Evolutionary conservation across 1,140 invertebrate species (phyloP).

Genomic region (Gonioctena quinquepunctata): DNA sequence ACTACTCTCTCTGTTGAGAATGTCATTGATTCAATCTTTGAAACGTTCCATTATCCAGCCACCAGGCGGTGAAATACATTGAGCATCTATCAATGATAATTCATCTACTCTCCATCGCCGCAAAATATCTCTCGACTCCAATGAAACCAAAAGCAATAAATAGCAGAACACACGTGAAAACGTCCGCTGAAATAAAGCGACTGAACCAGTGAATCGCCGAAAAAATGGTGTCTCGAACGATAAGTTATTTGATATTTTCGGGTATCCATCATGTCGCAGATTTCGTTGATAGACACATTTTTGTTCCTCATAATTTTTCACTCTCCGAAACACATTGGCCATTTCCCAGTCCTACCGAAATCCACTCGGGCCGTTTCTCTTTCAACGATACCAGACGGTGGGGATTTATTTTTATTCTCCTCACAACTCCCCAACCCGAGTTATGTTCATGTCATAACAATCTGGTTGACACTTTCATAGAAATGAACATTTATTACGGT

Average conservation of each 20-base stretch:
- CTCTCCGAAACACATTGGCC: neutral
- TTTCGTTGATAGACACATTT: neutral
- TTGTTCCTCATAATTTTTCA: neutral
- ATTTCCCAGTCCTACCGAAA: neutral
- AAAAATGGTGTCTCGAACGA: neutral
- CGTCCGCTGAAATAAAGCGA: no score
- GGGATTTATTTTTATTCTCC: neutral
- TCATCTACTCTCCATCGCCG: no score
- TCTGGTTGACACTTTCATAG: neutral
- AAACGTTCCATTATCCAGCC: no score
- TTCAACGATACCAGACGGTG: neutral
- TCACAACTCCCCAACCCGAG: neutral
- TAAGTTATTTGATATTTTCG: neutral
- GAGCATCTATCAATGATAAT: no score
- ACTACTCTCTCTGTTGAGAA: no score
- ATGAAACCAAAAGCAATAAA: no score
- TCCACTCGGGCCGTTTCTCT: neutral
- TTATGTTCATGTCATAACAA: neutral
- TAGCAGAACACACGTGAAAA: no score
- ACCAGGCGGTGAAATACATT: no score
- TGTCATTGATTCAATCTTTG: no score
- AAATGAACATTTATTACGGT: neutral
- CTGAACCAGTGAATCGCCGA: no score
- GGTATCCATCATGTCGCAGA: neutral
- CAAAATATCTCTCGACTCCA: no score